These are phyloP conservation scores for Acanthosoma haemorrhoidale DNA, from an alignment of 2,888 invertebrate genomes.

Conservation along the genomic window DNA sequence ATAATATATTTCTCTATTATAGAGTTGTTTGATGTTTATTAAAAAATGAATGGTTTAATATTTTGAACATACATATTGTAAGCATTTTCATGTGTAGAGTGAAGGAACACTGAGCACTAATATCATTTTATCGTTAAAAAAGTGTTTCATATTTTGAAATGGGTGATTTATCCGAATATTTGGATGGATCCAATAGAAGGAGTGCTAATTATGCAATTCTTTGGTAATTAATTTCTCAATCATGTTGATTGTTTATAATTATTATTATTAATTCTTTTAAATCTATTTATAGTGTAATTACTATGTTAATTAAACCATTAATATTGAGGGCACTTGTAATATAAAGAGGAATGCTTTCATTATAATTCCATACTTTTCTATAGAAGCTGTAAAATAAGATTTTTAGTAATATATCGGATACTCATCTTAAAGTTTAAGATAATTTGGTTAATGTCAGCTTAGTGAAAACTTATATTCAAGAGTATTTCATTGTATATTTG, in stretches of 20 bases:
- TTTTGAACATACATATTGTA: slow-evolving; percentile 19
- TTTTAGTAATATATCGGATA: slow-evolving; percentile 6
- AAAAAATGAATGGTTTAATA: slow-evolving; percentile 16
- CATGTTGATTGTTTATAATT: slow-evolving; percentile 28
- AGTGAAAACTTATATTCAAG: not conserved
- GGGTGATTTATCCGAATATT: slow-evolving; percentile 1
- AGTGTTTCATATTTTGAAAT: slow-evolving; percentile 21
- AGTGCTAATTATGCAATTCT: slow-evolving; percentile 20
- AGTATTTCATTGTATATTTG: slow-evolving; percentile 13
- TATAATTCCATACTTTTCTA: slow-evolving; percentile 16
- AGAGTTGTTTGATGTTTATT: slow-evolving; percentile 23
- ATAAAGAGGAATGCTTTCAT: slow-evolving; percentile 22
- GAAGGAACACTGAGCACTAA: slow-evolving; percentile 23
- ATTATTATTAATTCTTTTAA: slow-evolving; percentile 26
- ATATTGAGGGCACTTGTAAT: slow-evolving; percentile 26
- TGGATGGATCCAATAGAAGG: not conserved
- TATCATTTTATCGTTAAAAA: slow-evolving; percentile 13
- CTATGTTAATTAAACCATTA: slow-evolving; percentile 22
- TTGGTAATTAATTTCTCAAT: slow-evolving; percentile 23
- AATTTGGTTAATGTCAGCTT: slow-evolving; percentile 9
- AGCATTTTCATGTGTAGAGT: slow-evolving; percentile 27
- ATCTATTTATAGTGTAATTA: slow-evolving; percentile 29
- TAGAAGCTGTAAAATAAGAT: slow-evolving; percentile 25
- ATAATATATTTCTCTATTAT: slow-evolving; percentile 24
- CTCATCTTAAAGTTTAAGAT: slow-evolving; percentile 13